phyloP scores from a whole-genome alignment of 2,797 vertebrate species.

The Urosaurus nigricauda region DNA sequence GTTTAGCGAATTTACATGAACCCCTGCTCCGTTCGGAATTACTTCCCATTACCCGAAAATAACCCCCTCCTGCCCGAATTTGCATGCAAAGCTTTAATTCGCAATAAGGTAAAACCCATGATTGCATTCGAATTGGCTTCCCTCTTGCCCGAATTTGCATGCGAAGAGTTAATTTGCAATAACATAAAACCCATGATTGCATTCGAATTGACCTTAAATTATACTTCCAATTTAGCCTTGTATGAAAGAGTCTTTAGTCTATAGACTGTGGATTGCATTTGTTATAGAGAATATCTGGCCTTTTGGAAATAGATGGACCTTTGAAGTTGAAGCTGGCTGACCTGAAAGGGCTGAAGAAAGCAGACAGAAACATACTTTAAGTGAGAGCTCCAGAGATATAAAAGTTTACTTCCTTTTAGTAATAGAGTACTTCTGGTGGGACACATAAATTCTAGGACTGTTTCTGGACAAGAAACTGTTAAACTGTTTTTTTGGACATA shows the following conservation, averaged over 20 bases:
- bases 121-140: no score
- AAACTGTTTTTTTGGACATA: not conserved
- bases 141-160: no score
- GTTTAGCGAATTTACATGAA: no score
- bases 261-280: not conserved
- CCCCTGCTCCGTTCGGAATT: no score
- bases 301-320: not conserved
- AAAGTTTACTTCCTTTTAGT: not conserved
- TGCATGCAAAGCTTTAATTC: no score
- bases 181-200: no score
- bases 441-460: not conserved
- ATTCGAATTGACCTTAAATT: no score
- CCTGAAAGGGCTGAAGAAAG: not conserved
- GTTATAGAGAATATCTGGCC: not conserved
- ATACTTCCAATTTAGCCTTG: no score
- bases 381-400: not conserved
- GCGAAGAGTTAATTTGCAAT: no score
- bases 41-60: no score
- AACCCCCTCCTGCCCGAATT: no score
- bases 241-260: not conserved
- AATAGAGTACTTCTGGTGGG: not conserved
- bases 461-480: not conserved
- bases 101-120: no score
- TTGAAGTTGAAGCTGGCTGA: not conserved
- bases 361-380: not conserved